These are phyloP conservation scores for Acanthurus lineatus DNA, from an alignment of 2,797 vertebrate genomes.

Conservation along the genomic window DNA sequence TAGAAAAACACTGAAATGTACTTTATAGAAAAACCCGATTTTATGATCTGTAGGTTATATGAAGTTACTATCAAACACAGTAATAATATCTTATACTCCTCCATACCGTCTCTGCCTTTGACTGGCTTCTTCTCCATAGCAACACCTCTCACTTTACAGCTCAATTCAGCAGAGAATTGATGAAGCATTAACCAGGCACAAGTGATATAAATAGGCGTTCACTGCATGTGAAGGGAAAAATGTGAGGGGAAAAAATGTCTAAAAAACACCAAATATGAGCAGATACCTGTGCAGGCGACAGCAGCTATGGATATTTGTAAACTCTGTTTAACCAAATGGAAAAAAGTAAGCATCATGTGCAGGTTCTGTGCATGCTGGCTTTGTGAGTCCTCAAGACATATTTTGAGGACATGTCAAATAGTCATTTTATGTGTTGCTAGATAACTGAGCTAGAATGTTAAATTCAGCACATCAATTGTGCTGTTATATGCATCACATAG, in stretches of 20 bases:
- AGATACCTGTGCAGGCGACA: neutral
- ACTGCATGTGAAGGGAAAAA: neutral
- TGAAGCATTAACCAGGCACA: neutral
- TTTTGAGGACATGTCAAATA: neutral
- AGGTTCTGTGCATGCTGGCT: neutral
- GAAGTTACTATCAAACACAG: no score
- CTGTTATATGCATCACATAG: constrained; percentile 9
- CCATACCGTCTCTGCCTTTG: no score
- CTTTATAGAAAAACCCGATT: no score
- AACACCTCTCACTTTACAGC: neutral
- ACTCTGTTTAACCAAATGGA: neutral
- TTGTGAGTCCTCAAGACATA: constrained; percentile 11
- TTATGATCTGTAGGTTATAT: no score
- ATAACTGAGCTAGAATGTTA: constrained; percentile 23
- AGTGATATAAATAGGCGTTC: neutral
- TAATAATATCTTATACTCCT: no score
- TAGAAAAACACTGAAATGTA: no score
- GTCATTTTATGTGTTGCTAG: neutral
- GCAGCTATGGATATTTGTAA: neutral
- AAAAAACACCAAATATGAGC: neutral
- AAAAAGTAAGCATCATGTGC: neutral
- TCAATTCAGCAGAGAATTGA: neutral
- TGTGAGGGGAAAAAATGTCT: neutral
- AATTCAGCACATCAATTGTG: constrained; percentile 27
- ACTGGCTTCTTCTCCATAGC: no score